These are phyloP conservation scores for Sarcophilus harrisii DNA, from an alignment of 2,797 vertebrate species.

Conservation along the genomic window DNA sequence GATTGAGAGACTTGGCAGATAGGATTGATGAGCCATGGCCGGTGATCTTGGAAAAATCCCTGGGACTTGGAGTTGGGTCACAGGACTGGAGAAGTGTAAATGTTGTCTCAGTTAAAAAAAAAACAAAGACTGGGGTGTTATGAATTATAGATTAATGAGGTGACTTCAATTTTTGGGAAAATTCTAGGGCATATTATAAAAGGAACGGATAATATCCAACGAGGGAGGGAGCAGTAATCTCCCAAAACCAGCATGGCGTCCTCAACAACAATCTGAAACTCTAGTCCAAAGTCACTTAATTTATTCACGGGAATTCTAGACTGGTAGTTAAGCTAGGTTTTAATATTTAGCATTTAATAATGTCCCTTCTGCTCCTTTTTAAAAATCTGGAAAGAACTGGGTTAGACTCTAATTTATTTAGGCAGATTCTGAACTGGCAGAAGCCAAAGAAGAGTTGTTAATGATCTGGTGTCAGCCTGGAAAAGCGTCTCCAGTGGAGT, in stretches of 20 bases:
- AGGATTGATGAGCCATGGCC: not conserved
- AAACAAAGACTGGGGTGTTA: not conserved
- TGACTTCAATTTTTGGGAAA: not conserved
- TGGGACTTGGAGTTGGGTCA: not conserved
- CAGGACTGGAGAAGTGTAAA: not conserved
- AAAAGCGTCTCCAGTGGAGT: not conserved
- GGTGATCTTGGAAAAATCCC: not conserved
- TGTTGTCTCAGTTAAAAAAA: not conserved
- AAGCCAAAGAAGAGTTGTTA: not conserved
- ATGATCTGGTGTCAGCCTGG: not conserved
- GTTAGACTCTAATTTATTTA: not conserved
- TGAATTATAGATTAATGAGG: not conserved
- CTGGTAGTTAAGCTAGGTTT: not conserved
- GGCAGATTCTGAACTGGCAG: not conserved
- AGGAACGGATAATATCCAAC: not conserved
- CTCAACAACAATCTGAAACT: not conserved
- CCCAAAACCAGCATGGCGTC: not conserved
- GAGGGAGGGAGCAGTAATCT: not conserved
- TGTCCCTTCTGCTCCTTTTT: not conserved
- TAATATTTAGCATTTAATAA: not conserved
- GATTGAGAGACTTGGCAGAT: not conserved
- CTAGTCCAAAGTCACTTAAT: not conserved
- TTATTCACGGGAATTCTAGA: not conserved
- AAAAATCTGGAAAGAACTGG: not conserved
- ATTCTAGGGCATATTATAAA: not conserved